A percentile compares a stretch with the other conserved stretches of the same genome.
phyloP scores from a whole-genome alignment of 2,113 vertebrate genomes.

The Pogonocichla stellata region DNA sequence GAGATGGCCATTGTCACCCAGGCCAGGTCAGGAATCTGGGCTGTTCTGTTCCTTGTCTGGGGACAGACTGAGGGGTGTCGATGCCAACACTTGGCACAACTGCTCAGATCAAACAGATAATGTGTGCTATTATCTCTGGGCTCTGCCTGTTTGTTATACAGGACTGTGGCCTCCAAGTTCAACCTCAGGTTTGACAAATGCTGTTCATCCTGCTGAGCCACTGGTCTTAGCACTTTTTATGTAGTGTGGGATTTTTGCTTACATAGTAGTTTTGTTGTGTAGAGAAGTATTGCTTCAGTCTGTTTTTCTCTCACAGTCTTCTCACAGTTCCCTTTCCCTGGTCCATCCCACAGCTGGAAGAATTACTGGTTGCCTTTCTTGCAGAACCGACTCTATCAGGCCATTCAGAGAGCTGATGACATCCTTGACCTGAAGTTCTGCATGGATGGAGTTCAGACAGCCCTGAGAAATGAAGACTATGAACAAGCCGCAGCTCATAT shows the following conservation, averaged over 20 bases:
- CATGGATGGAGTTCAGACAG: constrained; percentile 95
- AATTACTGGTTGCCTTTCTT: constrained; percentile 30
- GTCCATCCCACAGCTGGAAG: background rate
- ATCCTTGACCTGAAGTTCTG: constrained; percentile 98
- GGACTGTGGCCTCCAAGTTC: background rate
- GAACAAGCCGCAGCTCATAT: constrained; percentile 97
- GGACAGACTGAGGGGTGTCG: background rate
- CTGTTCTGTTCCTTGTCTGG: background rate
- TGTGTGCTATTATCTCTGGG: background rate
- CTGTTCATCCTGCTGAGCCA: background rate
- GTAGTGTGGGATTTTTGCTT: background rate
- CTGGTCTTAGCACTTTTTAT: background rate
- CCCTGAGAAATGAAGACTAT: constrained; percentile 90
- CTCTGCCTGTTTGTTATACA: background rate
- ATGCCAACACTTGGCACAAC: background rate
- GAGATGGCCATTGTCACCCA: background rate
- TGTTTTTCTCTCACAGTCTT: rapidly evolving
- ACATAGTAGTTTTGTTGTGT: rapidly evolving
- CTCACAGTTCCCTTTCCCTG: background rate
- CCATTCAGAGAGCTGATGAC: constrained; percentile 95
- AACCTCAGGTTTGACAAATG: background rate
- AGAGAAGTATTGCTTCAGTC: background rate
- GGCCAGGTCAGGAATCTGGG: background rate
- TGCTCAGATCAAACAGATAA: background rate
- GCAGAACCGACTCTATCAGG: constrained; percentile 96